Base-by-base conservation (phyloP, 1,140 invertebrate genomes). In the Saccostrea glomerata region DNA sequence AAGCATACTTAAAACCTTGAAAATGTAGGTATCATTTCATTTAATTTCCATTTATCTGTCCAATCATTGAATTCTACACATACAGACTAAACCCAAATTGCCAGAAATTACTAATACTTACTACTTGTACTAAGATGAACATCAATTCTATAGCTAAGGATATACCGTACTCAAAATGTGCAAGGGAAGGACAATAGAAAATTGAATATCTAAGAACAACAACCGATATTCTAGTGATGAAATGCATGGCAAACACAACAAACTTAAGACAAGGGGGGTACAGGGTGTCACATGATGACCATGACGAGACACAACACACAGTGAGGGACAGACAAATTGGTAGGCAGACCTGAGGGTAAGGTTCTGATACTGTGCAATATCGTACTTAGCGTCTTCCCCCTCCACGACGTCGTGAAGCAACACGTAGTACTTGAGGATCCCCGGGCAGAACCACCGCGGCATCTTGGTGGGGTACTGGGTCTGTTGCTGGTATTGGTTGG, bases 391-490 rank as follows among this genome's bases (percentile, higher is more conserved):
- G 86, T 95, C 93, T 94, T 97, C 96, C 91, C 96, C 96, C 90
- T 96, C 96, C n/a, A 95, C 89, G n/a, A 96, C 96, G 95, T 99
- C 98, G 95, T 99, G 97, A 82, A 99, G 93, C 66, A 99, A 96
- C 87, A 99, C 97, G 95, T 98, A 99, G 95, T 98, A 98, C 93
- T 98, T 97, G 40, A 98, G 96, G 55, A 98, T 97, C 90, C 97
- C 97, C 88, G 97, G 97, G 92, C 96, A 97, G 94, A 99, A 98
- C 98, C 98, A 99, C 94, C 98, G 98, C 0, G 94, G 94, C 15
- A 92, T 86, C 86, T 93, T 93, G 90, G 92, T 93, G 0, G 94
- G 86, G 97, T 97, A 93, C 84, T 96, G 96, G 95, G 96, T 97
- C 91, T 94, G 97, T 93, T 97, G 96, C 93, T 97, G 97, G 90